A percentile compares a stretch with the other conserved stretches of the same genome.
Conservation (phyloP, 2,797 vertebrate genomes). For the Pangasius macronema region DNA sequence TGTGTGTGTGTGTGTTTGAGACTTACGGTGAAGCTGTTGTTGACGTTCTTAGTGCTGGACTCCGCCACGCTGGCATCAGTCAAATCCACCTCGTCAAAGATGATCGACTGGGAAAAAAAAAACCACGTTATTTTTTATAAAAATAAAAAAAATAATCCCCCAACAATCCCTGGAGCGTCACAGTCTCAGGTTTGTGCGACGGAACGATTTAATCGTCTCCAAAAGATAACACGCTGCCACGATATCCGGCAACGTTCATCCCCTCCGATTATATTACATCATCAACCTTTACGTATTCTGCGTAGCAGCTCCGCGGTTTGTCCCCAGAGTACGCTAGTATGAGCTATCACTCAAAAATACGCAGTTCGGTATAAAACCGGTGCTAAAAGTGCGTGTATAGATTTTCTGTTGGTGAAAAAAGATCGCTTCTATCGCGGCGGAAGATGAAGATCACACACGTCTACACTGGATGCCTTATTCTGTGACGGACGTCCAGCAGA, state of each 20-base stretch:
- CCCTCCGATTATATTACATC: background rate
- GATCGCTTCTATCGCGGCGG: background rate
- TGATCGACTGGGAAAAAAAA: slow-evolving; percentile 83
- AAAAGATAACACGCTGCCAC: background rate
- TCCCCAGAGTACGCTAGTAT: background rate
- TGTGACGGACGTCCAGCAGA: background rate
- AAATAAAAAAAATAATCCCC: too few relatives aligned
- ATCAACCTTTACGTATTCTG: background rate
- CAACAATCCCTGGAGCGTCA: background rate
- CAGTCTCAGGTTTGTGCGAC: background rate
- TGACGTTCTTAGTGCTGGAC: slow-evolving; percentile 97
- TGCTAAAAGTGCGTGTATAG: background rate
- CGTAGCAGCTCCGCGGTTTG: background rate
- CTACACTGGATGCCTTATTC: background rate
- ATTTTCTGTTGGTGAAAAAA: background rate
- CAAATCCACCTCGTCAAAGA: slow-evolving; percentile 97
- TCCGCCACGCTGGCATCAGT: slow-evolving; percentile 95
- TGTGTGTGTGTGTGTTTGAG: background rate
- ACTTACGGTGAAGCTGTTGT: slow-evolving; percentile 98
- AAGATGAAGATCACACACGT: background rate
- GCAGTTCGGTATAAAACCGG: background rate
- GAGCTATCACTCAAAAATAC: background rate
- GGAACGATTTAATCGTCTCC: background rate
- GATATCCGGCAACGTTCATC: background rate
- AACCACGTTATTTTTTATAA: background rate